Percentiles rank a stretch among this genome's conserved stretches.
Evolutionary conservation across 2,113 vertebrate genomes (phyloP).

Genomic region (Choloepus hoffmanni): DNA sequence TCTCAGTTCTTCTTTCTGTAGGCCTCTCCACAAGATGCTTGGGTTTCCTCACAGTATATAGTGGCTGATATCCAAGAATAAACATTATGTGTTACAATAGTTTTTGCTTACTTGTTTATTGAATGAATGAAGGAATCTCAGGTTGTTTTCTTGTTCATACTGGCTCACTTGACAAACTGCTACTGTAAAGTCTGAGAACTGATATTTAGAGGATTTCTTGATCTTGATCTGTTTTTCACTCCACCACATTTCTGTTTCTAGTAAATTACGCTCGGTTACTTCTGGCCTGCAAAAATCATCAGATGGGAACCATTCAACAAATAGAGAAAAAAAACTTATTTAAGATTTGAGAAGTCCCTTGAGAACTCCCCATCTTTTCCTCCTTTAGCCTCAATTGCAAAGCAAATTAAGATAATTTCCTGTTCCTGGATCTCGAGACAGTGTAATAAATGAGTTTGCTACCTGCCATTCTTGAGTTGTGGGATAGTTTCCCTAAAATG

Average conservation of each 20-base stretch:
- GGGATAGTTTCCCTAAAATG: constrained; percentile 23
- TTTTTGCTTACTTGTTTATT: constrained; percentile 1
- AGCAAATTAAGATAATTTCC: constrained; percentile 54
- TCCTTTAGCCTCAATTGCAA: neutral
- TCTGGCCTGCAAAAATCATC: constrained; percentile 30
- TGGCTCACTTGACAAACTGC: neutral
- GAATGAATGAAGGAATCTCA: neutral
- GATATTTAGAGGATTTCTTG: neutral
- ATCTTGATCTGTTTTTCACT: constrained; percentile 31
- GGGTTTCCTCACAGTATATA: neutral
- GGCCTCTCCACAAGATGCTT: neutral
- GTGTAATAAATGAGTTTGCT: neutral
- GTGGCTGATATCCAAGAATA: neutral
- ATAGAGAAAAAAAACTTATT: neutral
- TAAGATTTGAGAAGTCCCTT: constrained; percentile 30
- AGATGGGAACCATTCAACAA: constrained; percentile 41
- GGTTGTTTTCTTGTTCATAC: neutral
- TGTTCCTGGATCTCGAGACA: constrained; percentile 2
- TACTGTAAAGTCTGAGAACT: constrained; percentile 6
- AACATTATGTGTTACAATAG: neutral
- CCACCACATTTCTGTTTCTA: constrained; percentile 6
- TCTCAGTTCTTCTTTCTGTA: neutral
- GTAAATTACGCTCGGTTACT: neutral
- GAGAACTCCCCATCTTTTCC: neutral
- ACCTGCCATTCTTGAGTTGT: constrained; percentile 8